Evolutionary conservation across 2,797 vertebrate genomes (phyloP).

Genomic region (Esox lucius): DNA sequence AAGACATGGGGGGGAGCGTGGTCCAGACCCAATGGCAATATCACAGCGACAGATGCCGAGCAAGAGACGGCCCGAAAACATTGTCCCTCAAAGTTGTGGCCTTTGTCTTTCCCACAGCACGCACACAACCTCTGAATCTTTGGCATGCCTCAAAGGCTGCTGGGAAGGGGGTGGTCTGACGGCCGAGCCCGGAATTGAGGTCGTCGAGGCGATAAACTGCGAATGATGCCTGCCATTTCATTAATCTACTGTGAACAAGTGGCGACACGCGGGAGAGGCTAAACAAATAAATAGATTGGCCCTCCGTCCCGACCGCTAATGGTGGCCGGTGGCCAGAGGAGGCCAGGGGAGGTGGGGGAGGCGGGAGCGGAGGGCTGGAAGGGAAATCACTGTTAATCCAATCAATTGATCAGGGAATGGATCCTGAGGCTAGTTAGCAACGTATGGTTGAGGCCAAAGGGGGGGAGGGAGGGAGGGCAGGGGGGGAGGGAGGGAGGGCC

Average conservation of each 20-base stretch:
- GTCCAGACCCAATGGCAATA: not conserved
- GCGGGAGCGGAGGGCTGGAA: constrained; percentile 11
- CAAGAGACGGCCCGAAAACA: not conserved
- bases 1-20: not conserved
- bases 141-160: not conserved
- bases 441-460: constrained; percentile 50
- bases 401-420: constrained; percentile 85
- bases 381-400: constrained; percentile 82
- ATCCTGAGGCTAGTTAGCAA: constrained; percentile 74
- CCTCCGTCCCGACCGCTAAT: constrained; percentile 44
- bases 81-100: not conserved
- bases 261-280: constrained; percentile 30
- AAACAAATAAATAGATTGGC: constrained; percentile 46
- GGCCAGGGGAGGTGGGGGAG: constrained; percentile 7
- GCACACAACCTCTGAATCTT: not conserved
- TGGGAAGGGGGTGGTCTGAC: not conserved
- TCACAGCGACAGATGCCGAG: not conserved
- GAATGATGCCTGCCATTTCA: constrained; percentile 64
- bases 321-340: constrained; percentile 18
- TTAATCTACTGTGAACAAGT: constrained; percentile 40
- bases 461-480: not conserved
- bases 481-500: not conserved
- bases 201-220: constrained; percentile 56
- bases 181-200: not conserved
- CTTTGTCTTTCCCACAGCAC: not conserved